Percentiles rank a stretch among this genome's conserved stretches.
These are phyloP conservation scores for Globicephala melas DNA, from an alignment of 2,113 vertebrate species.

Conservation along the genomic window DNA sequence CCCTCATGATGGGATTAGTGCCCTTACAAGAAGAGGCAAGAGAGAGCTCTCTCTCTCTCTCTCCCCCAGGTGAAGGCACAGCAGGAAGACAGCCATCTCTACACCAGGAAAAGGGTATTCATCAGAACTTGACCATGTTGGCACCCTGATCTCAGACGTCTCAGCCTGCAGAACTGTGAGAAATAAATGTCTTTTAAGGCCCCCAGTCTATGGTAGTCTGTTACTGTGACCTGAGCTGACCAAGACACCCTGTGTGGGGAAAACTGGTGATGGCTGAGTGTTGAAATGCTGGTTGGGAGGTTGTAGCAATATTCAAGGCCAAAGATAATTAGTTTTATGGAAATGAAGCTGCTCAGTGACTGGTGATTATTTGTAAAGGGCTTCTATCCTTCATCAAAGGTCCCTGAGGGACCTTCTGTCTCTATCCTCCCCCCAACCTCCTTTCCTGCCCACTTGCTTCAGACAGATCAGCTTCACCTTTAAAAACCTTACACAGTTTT, in stretches of 20 bases:
- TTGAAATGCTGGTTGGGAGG: accelerated
- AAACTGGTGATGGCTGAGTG: accelerated
- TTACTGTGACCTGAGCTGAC: accelerated
- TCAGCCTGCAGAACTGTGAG: neutral
- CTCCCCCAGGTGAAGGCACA: too few species aligned
- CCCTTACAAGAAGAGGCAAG: neutral
- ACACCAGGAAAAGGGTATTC: neutral
- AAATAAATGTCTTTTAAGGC: neutral
- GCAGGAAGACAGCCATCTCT: neutral
- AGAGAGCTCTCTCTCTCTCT: neutral
- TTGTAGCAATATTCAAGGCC: neutral
- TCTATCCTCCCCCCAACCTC: too few species aligned
- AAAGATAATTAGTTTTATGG: accelerated
- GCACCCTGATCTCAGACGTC: neutral
- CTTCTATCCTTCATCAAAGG: neutral
- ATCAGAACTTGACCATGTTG: neutral
- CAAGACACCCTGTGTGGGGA: neutral
- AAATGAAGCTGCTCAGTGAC: neutral
- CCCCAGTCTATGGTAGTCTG: accelerated
- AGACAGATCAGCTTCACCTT: neutral
- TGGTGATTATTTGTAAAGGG: accelerated
- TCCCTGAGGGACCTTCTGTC: accelerated
- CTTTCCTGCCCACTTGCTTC: neutral
- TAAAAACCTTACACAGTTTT: neutral
- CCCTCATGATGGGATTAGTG: neutral